Evolutionary conservation across 2,888 invertebrate genomes (phyloP), one percentile per base, ranked within the genome.

Genomic region (Eilema caniola): DNA sequence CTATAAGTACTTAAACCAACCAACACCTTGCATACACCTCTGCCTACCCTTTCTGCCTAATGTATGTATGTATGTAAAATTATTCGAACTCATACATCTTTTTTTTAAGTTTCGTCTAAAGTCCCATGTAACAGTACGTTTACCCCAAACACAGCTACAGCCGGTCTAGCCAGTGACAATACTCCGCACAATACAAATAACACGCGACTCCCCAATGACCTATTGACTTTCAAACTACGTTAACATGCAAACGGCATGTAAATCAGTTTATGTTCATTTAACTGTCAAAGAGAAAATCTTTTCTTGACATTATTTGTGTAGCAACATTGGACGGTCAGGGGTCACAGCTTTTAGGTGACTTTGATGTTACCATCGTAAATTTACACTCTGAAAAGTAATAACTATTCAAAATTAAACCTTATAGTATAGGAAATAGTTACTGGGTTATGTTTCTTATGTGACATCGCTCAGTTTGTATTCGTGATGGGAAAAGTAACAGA

Each of bases 271-370:
- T 73, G 74, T 71, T 80, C 84, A 83, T 85, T 81, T 84, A 78
- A 83, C 85, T 86, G 85, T 85, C 85, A 81, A 79, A 85, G 83
- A 85, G 83, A 85, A 83, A 85, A 85, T 85, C 80, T 85, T 86
- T 88, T 84, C 84, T 85, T 85, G 80, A 86, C 83, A 82, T 81
- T 86, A 87, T 88, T 85, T 88, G 85, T 86, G 83, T 83, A 82
- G 74, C 75, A 81, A 83, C 76, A 76, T 80, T 77, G 62, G 68
- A 57, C 57, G 81, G 85, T 87, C 86, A 85, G 67, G 71, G 88
- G 86, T 86, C 87, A 85, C 79, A 70, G 85, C 83, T 88, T 89
- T 88, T 87, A 87, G 86, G 84, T 82, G 85, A 85, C 85, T 83
- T 83, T 85, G 76, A 82, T 78, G 81, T 81, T 78, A 84, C 84